Conservation (phyloP, 2,797 vertebrate genomes). For the Hozukius guyotensis region DNA sequence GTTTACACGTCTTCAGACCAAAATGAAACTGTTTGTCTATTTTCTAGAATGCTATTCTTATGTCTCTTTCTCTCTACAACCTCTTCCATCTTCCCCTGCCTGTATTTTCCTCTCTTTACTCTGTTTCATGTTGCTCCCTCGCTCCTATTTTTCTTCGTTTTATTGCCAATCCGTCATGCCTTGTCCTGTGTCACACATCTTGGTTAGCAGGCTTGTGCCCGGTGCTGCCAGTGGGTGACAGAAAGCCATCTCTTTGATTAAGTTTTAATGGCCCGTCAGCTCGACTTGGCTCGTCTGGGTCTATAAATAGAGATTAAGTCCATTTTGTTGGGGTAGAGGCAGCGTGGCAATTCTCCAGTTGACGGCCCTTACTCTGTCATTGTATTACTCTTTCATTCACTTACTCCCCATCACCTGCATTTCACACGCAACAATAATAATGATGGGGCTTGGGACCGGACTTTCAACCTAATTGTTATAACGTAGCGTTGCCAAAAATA, state of each 20-base stretch:
- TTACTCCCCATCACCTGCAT: slow-evolving; percentile 2
- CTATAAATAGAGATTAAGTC: slow-evolving; percentile 67
- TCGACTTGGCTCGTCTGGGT: slow-evolving; percentile 8
- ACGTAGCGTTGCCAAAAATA: slow-evolving; percentile 14
- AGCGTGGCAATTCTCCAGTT: slow-evolving; percentile 6
- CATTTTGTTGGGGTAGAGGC: slow-evolving; percentile 25
- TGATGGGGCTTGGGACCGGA: neutral
- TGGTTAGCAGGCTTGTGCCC: neutral
- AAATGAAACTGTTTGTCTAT: neutral
- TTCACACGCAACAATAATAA: neutral
- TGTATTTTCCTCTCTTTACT: neutral
- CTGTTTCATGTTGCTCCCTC: neutral
- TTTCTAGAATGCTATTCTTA: neutral
- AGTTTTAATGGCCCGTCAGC: slow-evolving; percentile 57
- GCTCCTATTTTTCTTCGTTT: neutral
- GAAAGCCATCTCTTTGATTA: slow-evolving; percentile 55
- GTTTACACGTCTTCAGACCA: neutral
- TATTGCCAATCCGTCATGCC: neutral
- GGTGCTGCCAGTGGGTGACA: slow-evolving; percentile 11
- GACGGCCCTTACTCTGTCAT: neutral
- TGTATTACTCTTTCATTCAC: slow-evolving; percentile 4
- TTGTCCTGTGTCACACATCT: neutral
- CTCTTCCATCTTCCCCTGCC: neutral
- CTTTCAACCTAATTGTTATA: slow-evolving; percentile 34
- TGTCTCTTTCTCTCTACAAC: neutral